A percentile compares a stretch with the other conserved stretches of the same genome.
phyloP scores from a whole-genome alignment of 2,888 invertebrate species.

The Diplazon laetatorius region DNA sequence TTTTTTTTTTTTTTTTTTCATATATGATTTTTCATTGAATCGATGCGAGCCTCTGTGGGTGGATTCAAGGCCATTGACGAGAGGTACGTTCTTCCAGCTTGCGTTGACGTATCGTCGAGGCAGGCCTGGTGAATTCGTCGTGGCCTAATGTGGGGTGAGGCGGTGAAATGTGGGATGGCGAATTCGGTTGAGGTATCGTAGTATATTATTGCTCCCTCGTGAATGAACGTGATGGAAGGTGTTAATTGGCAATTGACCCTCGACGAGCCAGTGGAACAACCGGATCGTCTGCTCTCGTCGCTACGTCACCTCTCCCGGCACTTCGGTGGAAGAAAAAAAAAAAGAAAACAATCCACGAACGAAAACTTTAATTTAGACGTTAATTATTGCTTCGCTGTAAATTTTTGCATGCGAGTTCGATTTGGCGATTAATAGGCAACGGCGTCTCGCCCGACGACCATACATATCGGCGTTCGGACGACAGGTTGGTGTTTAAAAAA shows the following conservation, averaged over 20 bases:
- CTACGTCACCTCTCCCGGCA: too few relatives aligned
- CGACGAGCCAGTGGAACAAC: slow-evolving; percentile 51
- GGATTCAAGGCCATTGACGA: slow-evolving; percentile 68
- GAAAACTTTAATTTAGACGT: slow-evolving; percentile 46
- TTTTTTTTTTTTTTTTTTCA: too few relatives aligned
- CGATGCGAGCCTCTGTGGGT: too few relatives aligned
- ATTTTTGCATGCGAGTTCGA: slow-evolving; percentile 56
- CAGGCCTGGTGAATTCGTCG: slow-evolving; percentile 77
- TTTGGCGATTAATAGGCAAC: slow-evolving; percentile 5
- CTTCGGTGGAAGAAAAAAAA: too few relatives aligned
- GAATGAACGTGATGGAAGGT: slow-evolving; percentile 71
- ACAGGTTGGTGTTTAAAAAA: slow-evolving; percentile 61
- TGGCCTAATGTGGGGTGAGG: slow-evolving; percentile 69
- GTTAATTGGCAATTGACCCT: slow-evolving; percentile 71
- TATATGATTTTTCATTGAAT: too few relatives aligned
- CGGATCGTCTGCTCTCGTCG: slow-evolving; percentile 27
- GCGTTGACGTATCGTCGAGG: slow-evolving; percentile 79
- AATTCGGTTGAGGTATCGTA: slow-evolving; percentile 62
- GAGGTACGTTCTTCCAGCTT: slow-evolving; percentile 78
- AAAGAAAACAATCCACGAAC: too few relatives aligned
- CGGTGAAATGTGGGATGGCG: slow-evolving; percentile 65
- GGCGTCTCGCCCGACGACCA: background rate
- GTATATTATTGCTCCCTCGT: slow-evolving; percentile 53
- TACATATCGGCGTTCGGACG: slow-evolving; percentile 31
- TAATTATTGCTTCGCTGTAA: slow-evolving; percentile 54